Evolutionary conservation across 1,140 invertebrate species (phyloP), one percentile per base, ranked within the genome.

Genomic region (Calephelis nemesis): DNA sequence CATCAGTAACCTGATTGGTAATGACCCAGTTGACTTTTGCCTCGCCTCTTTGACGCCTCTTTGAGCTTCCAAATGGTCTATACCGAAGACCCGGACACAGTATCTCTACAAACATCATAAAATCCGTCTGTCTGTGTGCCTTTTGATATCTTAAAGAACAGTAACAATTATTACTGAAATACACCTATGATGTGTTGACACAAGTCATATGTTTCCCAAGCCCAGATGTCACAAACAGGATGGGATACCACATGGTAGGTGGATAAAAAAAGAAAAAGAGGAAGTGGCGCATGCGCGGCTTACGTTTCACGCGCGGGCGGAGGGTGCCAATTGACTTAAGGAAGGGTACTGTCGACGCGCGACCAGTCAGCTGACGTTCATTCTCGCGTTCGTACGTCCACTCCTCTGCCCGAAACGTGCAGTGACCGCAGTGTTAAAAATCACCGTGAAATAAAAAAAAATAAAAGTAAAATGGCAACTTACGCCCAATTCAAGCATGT

Each of bases 401-500:
- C 67, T 52, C 66, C 67, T 71, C 76, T 65, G 71, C 70, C 77
- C 74, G 71, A 75, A 58, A 69, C 81, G 83, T 79, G 84, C 82
- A 84, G 82, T 88, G 84, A 69, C 70, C 81, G 75, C 80, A 79
- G 77, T 83, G 86, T 87, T 81, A 79, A 74, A 79, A 70, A 72
- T 70, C 83, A 75, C 75, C 79, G 74, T 81, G 79, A 66, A 81
- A 74, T 73, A 68, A 69, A 71, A 73, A 66, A 72, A 70, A 69
- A 68, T 62, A 50, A 48, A 71, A 71, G 47, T 50, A 81, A 82
- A 88, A 95, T 95, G 94, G 94, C 94, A 79, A 94, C 94, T 75
- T 95, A 95, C 85, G 94, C 94, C 81, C 93, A 94, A 73, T 95
- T 94, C 90, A 94, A 95, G 89, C 94, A 95, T 85, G 93, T 95